These are phyloP conservation scores for Neolamprologus multifasciatus DNA, from an alignment of 2,797 vertebrate genomes.

Conservation along the genomic window DNA sequence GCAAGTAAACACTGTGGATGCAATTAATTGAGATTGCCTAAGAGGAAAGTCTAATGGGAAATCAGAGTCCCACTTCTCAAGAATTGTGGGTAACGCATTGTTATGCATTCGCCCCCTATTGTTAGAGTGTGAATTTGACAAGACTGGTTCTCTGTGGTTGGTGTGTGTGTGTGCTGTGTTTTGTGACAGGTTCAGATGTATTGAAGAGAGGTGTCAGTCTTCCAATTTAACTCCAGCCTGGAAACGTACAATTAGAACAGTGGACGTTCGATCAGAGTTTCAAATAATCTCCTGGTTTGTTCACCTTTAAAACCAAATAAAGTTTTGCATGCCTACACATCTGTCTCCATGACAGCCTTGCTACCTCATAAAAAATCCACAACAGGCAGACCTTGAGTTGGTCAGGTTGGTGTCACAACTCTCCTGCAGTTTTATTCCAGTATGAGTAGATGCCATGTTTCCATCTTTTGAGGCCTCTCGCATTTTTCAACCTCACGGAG, in stretches of 20 bases:
- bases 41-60: constrained; percentile 42
- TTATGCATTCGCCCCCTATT: not conserved
- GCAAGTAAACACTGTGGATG: constrained; percentile 42
- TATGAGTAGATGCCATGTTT: not conserved
- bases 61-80: constrained; percentile 30
- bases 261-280: not conserved
- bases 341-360: not conserved
- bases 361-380: not conserved
- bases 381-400: not conserved
- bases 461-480: not conserved
- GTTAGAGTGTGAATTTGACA: not conserved
- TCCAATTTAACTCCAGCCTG: not conserved
- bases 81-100: constrained; percentile 20
- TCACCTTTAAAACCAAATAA: not conserved
- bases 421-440: not conserved
- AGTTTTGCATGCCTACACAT: not conserved
- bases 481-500: not conserved
- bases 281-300: not conserved
- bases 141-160: not conserved
- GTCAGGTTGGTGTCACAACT: not conserved
- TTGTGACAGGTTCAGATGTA: not conserved
- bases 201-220: not conserved
- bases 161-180: not conserved
- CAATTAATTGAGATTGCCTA: constrained; percentile 47
- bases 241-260: not conserved